phyloP scores from a whole-genome alignment of 92 coral and sea anemone genomes.

The Epizoanthus illoricatus region DNA sequence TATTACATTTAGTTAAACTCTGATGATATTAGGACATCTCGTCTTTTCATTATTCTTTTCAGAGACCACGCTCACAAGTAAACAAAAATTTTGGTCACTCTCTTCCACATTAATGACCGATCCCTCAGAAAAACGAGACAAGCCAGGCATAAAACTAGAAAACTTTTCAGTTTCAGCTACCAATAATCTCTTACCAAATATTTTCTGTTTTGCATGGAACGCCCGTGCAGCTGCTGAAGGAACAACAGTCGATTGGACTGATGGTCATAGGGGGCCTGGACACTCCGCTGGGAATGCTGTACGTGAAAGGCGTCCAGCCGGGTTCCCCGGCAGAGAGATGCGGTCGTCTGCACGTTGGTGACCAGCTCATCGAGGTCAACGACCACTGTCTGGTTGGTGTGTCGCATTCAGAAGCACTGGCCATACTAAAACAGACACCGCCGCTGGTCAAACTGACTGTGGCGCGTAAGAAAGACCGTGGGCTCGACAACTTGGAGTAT shows the following conservation, averaged over 20 bases:
- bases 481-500: not conserved
- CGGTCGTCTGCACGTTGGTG: slow-evolving; percentile 79
- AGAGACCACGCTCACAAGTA: no score
- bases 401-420: slow-evolving; percentile 84
- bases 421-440: slow-evolving; percentile 87
- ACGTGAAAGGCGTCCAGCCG: slow-evolving; percentile 86
- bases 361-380: slow-evolving; percentile 91
- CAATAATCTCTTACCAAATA: not conserved
- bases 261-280: slow-evolving; percentile 93
- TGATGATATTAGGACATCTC: no score
- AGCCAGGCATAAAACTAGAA: not conserved
- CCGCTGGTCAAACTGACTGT: slow-evolving; percentile 93
- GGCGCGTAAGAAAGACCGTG: slow-evolving; percentile 81
- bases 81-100: not conserved
- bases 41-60: no score
- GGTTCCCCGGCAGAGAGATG: slow-evolving; percentile 93
- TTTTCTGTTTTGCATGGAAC: not conserved
- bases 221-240: slow-evolving; percentile 72
- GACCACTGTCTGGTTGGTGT: slow-evolving; percentile 86
- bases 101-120: no score
- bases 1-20: no score
- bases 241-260: slow-evolving; percentile 90
- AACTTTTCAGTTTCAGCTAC: not conserved
- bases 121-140: no score
- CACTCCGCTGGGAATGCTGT: slow-evolving; percentile 94